Base-by-base conservation (phyloP, 1,140 invertebrate genomes). In the Tigriopus japonicus region DNA sequence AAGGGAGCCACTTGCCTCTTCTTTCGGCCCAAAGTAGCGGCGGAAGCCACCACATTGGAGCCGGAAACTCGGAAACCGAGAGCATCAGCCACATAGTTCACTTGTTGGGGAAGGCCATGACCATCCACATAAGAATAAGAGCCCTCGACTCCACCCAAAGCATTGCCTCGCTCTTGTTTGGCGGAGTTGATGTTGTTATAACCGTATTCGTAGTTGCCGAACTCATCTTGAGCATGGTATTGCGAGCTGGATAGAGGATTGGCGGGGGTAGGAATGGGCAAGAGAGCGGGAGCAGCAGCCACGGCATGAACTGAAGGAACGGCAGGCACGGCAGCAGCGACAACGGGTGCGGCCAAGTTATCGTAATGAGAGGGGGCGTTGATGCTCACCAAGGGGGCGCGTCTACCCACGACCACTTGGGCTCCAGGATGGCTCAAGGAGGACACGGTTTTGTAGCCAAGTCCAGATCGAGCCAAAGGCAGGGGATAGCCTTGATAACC, bases 151-250 rank as follows among this genome's bases (percentile, higher is more conserved):
- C 52, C 42, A 23, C 40, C 59, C 17, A 43, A 63, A 41, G 17
- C 58, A 43, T 63, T 61, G 42, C 60, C 60, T 12, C 28, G 53
- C 19, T 65, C 65, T n/a, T 21, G 40, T n/a, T 63, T 62, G 3
- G 35, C 63, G 40, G 53, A 56, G 49, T 61, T 62, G 12, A 28
- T 35, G 52, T 60, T 59, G 23, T 56, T 35, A 58, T 67, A 63
- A 42, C 66, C 66, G 52, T 61, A 67, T 28, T 61, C 28, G 43
- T 59, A 66, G 59, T 67, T 64, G 17, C 66, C 66, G 5, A 66
- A 28, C 40, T 67, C 77, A 66, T 83, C 79, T 69, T 82, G 80
- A 41, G 77, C 74, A 66, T 81, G 76, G 64, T 72, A 73, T 56
- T 77, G 72, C 28, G 68, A 67, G 42, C 54, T 45, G 14, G 65